Percentiles rank a stretch among this genome's conserved stretches.
Evolutionary conservation across 2,888 invertebrate species (phyloP).

Genomic region (Drepanosiphum platanoidis): DNA sequence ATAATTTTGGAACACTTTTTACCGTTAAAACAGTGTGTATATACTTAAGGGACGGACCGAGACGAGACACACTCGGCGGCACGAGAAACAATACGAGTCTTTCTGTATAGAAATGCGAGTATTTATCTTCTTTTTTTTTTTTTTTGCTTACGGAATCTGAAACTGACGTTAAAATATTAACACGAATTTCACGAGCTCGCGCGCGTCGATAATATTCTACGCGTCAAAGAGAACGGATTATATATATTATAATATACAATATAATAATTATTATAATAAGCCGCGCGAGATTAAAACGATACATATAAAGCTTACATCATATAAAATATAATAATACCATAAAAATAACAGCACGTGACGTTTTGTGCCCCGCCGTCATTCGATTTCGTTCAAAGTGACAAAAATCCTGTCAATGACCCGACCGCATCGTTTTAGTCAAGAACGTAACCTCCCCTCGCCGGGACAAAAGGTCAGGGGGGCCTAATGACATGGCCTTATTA

Average conservation of each 20-base stretch:
- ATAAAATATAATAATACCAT: background rate
- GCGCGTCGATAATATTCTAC: too few species aligned
- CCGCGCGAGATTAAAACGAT: background rate
- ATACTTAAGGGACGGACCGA: too few species aligned
- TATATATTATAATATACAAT: background rate
- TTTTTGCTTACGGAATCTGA: too few species aligned
- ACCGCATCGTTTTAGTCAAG: constrained; percentile 40
- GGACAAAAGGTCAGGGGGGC: constrained; percentile 58
- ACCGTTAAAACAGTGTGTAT: too few species aligned
- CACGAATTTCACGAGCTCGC: too few species aligned
- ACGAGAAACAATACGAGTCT: too few species aligned
- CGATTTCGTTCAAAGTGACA: background rate
- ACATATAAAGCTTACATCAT: background rate
- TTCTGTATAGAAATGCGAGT: too few species aligned
- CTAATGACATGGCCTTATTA: constrained; percentile 60
- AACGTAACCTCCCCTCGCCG: background rate
- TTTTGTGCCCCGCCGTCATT: background rate
- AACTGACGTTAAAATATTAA: too few species aligned
- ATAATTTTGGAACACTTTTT: too few species aligned
- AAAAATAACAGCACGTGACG: background rate
- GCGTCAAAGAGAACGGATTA: background rate
- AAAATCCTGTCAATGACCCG: constrained; percentile 36
- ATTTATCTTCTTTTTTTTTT: too few species aligned
- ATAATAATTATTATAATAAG: background rate
- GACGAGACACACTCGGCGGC: too few species aligned